Evolutionary conservation across 1,140 invertebrate genomes (phyloP).

Genomic region (Atta texana): DNA sequence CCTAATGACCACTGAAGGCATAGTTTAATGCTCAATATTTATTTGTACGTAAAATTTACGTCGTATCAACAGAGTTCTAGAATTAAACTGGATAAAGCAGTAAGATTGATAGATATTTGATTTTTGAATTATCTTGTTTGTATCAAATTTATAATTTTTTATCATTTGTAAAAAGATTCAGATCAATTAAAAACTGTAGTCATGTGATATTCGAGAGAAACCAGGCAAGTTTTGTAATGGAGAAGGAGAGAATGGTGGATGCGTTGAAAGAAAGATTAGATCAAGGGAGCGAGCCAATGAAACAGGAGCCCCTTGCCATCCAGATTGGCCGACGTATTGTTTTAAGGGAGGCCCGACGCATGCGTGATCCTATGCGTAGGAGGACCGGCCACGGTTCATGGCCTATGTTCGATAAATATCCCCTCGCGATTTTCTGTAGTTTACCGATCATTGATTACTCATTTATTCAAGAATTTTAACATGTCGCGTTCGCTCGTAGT

Average conservation of each 20-base stretch:
- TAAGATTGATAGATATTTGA: not conserved
- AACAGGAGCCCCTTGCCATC: conserved; percentile 81
- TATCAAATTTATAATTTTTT: not conserved
- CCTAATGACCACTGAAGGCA: no score
- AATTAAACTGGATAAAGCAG: not conserved
- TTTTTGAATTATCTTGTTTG: not conserved
- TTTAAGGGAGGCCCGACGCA: conserved; percentile 85
- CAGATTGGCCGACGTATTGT: conserved; percentile 86
- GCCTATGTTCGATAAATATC: conserved; percentile 71
- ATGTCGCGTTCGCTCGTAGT: not conserved
- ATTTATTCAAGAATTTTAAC: not conserved
- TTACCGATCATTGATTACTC: not conserved
- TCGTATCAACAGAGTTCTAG: not conserved
- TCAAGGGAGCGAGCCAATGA: conserved; percentile 81
- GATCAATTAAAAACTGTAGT: not conserved
- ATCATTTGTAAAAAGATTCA: not conserved
- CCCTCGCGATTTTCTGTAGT: conserved; percentile 13
- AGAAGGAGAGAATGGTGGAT: conserved; percentile 67
- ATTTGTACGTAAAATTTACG: no score
- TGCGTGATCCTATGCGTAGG: conserved; percentile 82
- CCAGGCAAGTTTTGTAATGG: not conserved
- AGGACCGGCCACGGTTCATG: conserved; percentile 81
- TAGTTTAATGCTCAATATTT: no score
- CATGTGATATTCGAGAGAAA: not conserved
- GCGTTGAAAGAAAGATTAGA: conserved; percentile 80